Evolutionary conservation across 2,888 invertebrate species (phyloP).

Genomic region (Camponotus fellah): DNA sequence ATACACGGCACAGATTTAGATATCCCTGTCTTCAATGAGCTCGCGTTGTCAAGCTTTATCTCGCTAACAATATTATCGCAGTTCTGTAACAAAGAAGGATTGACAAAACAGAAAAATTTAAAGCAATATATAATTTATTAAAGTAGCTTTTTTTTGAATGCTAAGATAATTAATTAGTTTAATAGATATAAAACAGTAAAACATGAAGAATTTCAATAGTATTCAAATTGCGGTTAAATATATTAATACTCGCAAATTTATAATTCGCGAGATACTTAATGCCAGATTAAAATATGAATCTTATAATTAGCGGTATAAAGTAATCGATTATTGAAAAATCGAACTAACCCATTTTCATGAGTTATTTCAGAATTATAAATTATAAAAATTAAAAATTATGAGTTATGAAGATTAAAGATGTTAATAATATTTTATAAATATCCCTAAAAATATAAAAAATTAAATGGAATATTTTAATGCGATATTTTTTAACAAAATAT

Average conservation of each 20-base stretch:
- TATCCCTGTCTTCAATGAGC: conserved; percentile 40
- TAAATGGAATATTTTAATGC: background rate
- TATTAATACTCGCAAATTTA: background rate
- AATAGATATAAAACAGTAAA: background rate
- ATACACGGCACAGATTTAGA: conserved; percentile 49
- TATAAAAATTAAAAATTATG: background rate
- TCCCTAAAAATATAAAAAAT: background rate
- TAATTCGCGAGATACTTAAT: background rate
- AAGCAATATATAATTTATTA: background rate
- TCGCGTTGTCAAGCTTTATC: conserved; percentile 20
- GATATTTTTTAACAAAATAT: background rate
- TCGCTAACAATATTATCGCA: background rate
- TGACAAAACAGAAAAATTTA: background rate
- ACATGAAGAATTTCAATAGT: background rate
- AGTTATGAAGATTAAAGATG: background rate
- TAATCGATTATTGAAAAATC: background rate
- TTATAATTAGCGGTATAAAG: background rate
- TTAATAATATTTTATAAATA: background rate
- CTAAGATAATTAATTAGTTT: conserved; percentile 4
- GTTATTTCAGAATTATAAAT: background rate
- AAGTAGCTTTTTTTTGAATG: background rate
- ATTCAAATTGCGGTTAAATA: background rate
- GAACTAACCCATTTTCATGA: background rate
- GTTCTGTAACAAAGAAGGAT: background rate
- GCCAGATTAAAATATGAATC: background rate